phyloP scores from a whole-genome alignment of 2,888 invertebrate genomes.

The Coleophora deauratella region DNA sequence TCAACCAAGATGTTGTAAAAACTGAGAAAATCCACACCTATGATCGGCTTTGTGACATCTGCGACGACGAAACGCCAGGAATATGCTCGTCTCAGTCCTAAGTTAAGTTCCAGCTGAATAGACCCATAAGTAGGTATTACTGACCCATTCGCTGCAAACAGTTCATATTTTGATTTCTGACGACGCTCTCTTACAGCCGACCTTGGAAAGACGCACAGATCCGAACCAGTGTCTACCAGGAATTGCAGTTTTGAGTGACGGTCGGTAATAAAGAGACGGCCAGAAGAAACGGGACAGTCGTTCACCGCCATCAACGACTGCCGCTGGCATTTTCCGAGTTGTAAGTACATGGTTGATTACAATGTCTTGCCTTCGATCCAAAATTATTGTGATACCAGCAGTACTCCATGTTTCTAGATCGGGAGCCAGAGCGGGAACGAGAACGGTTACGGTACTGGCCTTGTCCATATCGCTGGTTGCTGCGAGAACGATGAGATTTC shows the following conservation, averaged over 20 bases:
- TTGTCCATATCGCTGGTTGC: neutral
- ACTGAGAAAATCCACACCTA: too few species aligned
- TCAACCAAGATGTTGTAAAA: too few species aligned
- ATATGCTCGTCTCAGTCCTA: neutral
- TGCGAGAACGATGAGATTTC: neutral
- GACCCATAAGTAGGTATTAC: slow-evolving; percentile 13
- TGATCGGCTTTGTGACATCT: neutral
- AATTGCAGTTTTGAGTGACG: too few species aligned
- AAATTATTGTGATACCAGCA: neutral
- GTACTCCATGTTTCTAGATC: neutral
- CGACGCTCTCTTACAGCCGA: slow-evolving; percentile 13
- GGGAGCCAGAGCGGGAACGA: neutral
- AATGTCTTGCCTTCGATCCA: too few species aligned
- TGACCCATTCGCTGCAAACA: slow-evolving; percentile 15
- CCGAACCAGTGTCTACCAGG: too few species aligned
- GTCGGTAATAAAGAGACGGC: slow-evolving; percentile 14
- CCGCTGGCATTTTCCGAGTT: too few species aligned
- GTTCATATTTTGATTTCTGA: slow-evolving; percentile 2
- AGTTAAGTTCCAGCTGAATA: neutral
- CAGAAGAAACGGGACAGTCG: slow-evolving; percentile 8
- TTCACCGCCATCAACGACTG: slow-evolving; percentile 11
- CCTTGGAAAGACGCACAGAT: slow-evolving; percentile 14
- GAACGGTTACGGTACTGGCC: too few species aligned
- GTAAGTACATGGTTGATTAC: too few species aligned
- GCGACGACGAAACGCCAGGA: neutral